These are phyloP conservation scores for Andrena camellia DNA, from an alignment of 2,888 invertebrate species.

Conservation along the genomic window DNA sequence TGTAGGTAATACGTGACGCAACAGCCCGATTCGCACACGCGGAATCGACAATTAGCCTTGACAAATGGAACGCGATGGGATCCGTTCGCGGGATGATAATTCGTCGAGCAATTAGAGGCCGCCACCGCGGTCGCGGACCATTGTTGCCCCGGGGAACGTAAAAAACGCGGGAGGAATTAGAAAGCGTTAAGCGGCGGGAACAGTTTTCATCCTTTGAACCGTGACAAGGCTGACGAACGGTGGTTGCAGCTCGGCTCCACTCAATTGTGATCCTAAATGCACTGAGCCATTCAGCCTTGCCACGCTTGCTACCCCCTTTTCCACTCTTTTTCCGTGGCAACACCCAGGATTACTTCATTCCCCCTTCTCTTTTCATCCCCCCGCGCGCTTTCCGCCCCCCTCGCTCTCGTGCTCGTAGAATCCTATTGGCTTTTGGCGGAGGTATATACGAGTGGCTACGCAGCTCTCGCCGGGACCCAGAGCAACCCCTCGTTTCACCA, in stretches of 20 bases:
- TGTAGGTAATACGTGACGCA: neutral
- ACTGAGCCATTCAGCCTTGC: conserved; percentile 53
- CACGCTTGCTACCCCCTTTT: conserved; percentile 43
- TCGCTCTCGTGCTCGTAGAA: conserved; percentile 46
- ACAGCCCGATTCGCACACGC: conserved; percentile 9
- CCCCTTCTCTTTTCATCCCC: conserved; percentile 49
- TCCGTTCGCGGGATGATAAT: conserved; percentile 33
- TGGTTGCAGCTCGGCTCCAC: conserved; percentile 50
- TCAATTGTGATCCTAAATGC: conserved; percentile 67
- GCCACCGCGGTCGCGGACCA: neutral
- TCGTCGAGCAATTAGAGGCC: conserved; percentile 45
- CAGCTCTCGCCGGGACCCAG: conserved; percentile 27
- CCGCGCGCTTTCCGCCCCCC: conserved; percentile 25
- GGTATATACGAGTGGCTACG: conserved; percentile 50
- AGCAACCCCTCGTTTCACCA: conserved; percentile 42
- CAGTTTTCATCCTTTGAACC: conserved; percentile 51
- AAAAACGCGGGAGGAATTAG: conserved; percentile 58
- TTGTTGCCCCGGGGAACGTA: conserved; percentile 21
- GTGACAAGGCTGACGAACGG: conserved; percentile 50
- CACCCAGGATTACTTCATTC: conserved; percentile 63
- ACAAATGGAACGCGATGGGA: conserved; percentile 22
- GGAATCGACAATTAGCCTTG: conserved; percentile 25
- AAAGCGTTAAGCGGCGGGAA: conserved; percentile 59
- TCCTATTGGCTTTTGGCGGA: conserved; percentile 74
- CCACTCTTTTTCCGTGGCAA: conserved; percentile 49